Base-by-base conservation (phyloP, 2,888 invertebrate genomes). In the Eupeodes latifasciatus region DNA sequence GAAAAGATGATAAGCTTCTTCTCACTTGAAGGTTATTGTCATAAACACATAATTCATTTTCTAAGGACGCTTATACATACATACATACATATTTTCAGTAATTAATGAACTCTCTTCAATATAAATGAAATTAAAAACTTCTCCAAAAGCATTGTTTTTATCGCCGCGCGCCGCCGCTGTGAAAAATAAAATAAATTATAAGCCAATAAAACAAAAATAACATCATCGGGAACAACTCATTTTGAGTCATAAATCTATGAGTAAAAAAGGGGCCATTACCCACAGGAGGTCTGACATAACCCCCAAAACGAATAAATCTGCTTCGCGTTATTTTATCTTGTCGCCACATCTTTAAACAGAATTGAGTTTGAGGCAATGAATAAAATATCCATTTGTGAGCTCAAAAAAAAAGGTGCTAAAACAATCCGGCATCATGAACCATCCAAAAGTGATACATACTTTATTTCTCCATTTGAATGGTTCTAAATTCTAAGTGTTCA, bases 401-500 rank as follows among this genome's bases (percentile, higher is more conserved):
- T 71, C n/a, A 5, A 16, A 44, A 14, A 49, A 67, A 67, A 40
- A 80, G 83, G 83, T 87, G 83, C 80, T 81, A 77, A 83, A 74
- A 76, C 67, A 77, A 59, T 51, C 55, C 72, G 6, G 47, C 12
- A 40, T n/a, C 40, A 53, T 72, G 36, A 66, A 19, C 44, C 36
- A 19, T 19, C 19, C 19, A 19, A 19, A 19, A 19, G 19, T 19
- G 57, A 44, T 57, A 69, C 69, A 71, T 55, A 87, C 51, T 81
- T 80, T 80, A 72, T 80, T 80, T 77, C 27, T 27, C 83, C 72
- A 67, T 67, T 81, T 57, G 74, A 77, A 84, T 80, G 87, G 80
- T 81, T 77, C 80, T 77, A 83, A 77, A 82, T 71, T 62, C 78
- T 75, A 27, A 27, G 53, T 57, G 69, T 69, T 69, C 53, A 59